These are phyloP conservation scores for Anarrhichthys ocellatus DNA, from an alignment of 2,113 vertebrate genomes.

Conservation along the genomic window DNA sequence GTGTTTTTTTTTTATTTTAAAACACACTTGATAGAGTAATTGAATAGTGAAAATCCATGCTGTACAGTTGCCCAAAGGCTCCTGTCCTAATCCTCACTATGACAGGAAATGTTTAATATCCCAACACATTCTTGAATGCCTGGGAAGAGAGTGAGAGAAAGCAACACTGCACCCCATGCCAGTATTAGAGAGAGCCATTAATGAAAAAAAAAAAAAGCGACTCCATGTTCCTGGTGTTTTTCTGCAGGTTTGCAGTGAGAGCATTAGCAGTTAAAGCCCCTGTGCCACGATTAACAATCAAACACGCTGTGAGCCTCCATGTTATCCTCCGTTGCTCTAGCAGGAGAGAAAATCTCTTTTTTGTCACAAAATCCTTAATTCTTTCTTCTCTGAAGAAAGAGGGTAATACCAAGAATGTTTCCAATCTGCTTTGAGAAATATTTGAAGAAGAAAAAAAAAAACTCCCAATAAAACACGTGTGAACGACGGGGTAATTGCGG, in stretches of 20 bases:
- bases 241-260: constrained; percentile 83
- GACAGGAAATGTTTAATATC: constrained; percentile 79
- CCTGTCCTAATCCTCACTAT: constrained; percentile 75
- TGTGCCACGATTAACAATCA: constrained; percentile 85
- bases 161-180: constrained; percentile 61
- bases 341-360: constrained; percentile 87
- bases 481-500: constrained; percentile 99
- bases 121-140: constrained; percentile 71
- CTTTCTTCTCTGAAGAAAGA: constrained; percentile 89
- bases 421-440: constrained; percentile 99
- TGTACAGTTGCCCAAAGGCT: constrained; percentile 73
- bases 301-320: constrained; percentile 84
- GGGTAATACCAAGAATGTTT: constrained; percentile 95
- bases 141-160: constrained; percentile 65
- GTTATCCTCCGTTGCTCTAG: constrained; percentile 85
- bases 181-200: constrained; percentile 80
- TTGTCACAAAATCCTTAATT: constrained; percentile 94
- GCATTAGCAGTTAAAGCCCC: constrained; percentile 86
- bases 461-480: constrained; percentile 97
- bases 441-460: constrained; percentile 91
- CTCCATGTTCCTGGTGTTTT: constrained; percentile 81
- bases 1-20: constrained; percentile 23
- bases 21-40: constrained; percentile 69
- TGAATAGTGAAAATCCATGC: constrained; percentile 73
- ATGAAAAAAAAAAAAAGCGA: constrained; percentile 66